These are phyloP conservation scores for Blastomussa wellsi DNA, from an alignment of 92 coral and sea anemone species.

Conservation along the genomic window DNA sequence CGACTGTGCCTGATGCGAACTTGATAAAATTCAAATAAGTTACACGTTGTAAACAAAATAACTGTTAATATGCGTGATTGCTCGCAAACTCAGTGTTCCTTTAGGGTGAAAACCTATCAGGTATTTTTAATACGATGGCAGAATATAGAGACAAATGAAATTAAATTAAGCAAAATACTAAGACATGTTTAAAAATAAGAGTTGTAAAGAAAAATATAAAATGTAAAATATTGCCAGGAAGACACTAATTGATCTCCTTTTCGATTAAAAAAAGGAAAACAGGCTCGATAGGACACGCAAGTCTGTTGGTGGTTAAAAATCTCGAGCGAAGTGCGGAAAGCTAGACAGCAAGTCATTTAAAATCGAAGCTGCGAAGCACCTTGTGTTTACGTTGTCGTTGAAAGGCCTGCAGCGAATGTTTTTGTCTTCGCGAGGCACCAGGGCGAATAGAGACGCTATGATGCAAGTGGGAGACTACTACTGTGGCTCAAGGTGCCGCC, in stretches of 20 bases:
- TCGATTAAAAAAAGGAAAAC: neutral
- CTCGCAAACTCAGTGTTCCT: neutral
- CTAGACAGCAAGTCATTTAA: neutral
- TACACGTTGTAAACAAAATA: slow-evolving; percentile 19
- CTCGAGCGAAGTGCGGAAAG: neutral
- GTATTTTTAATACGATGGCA: neutral
- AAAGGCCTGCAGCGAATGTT: neutral
- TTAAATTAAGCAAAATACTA: neutral
- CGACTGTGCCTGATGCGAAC: too few species aligned
- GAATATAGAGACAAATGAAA: neutral
- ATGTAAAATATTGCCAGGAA: neutral
- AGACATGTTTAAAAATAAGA: neutral
- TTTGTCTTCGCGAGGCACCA: neutral
- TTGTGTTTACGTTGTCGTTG: neutral
- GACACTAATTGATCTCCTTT: neutral
- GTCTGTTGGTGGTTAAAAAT: neutral
- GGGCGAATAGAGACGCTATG: neutral
- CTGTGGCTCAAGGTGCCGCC: neutral
- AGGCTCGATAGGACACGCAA: neutral
- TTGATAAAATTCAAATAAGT: slow-evolving; percentile 14
- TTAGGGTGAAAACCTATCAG: neutral
- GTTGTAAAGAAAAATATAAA: neutral
- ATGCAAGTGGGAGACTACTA: neutral
- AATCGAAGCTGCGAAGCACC: neutral
- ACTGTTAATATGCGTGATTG: too few species aligned